Base-by-base conservation (phyloP, 1,140 invertebrate species). In the Meteorus sp. region DNA sequence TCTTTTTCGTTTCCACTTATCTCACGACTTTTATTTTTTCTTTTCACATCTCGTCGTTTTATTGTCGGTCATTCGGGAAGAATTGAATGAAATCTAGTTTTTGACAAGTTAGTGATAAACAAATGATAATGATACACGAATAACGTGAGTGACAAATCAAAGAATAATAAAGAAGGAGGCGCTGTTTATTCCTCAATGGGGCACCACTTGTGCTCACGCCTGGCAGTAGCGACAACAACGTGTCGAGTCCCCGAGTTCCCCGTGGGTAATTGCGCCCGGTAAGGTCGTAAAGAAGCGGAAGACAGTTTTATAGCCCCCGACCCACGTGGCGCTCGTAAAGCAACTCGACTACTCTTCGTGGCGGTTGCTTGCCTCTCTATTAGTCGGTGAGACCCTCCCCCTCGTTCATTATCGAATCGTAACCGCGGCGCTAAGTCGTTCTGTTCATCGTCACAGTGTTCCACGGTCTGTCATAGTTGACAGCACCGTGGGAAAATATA, bases 261-360 rank as follows among this genome's bases (percentile, higher is more conserved):
- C 59, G 69, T 69, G 65, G 66, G 73, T 72, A 73, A 71, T 71
- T 66, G 71, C 64, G 64, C 65, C 68, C 59, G 59, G 67, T 65
- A 59, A 70, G 67, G 56, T 72, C 75, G 67, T 76, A 75, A 77
- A 76, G 69, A 73, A 76, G 69, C 71, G 66, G 73, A 75, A 75
- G 74, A 77, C 75, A 77, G 75, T 78, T 77, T 76, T 73, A 73
- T 74, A 72, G 71, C 66, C 66, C 59, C 57, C 65, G 67, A 69
- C 65, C 73, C 76, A 78, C 76, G 76, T 78, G 76, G 73, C 72
- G 70, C 65, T 76, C 73, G 68, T 72, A 75, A 75, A 74, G 63
- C 62, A 68, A 69, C 52, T 37, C 41, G 19, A 25, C 41, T 33
- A n/a, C n/a, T n/a, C n/a, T 37, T 62, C 37, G 57, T 43, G 22